A percentile compares a stretch with the other conserved stretches of the same genome.
phyloP scores from a whole-genome alignment of 2,888 invertebrate genomes.

The Lasioglossum figueresi region DNA sequence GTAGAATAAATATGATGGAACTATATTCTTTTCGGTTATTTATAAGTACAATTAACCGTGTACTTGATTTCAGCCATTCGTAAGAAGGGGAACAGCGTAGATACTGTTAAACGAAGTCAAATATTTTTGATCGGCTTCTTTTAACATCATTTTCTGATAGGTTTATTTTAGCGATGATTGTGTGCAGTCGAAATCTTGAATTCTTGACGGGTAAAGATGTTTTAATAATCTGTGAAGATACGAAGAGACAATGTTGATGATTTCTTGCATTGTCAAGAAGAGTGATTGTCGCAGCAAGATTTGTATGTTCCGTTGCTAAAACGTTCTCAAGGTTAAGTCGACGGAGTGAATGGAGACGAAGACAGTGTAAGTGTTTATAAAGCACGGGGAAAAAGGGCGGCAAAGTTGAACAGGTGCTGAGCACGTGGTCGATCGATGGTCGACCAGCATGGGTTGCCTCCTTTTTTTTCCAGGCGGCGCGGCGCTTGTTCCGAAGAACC shows the following conservation, averaged over 20 bases:
- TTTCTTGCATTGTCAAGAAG: neutral
- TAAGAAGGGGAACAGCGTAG: neutral
- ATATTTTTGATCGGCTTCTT: too few relatives aligned
- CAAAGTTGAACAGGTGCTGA: slow-evolving; percentile 79
- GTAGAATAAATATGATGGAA: neutral
- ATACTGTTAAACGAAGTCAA: too few relatives aligned
- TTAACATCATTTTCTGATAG: too few relatives aligned
- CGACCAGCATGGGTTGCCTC: slow-evolving; percentile 70
- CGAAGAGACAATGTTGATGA: neutral
- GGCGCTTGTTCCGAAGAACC: slow-evolving; percentile 77
- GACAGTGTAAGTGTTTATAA: slow-evolving; percentile 41
- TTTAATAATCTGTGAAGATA: neutral
- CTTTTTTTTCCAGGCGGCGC: slow-evolving; percentile 75
- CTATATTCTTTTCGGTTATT: neutral
- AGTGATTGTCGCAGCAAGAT: neutral
- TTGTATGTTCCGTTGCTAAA: neutral
- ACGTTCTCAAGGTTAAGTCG: neutral
- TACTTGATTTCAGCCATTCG: neutral
- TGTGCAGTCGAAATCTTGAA: too few relatives aligned
- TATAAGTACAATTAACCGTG: neutral
- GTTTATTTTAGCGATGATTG: too few relatives aligned
- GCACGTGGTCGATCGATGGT: slow-evolving; percentile 82
- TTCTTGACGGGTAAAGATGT: neutral
- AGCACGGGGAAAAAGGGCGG: slow-evolving; percentile 56
- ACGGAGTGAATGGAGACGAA: neutral